Evolutionary conservation across 1,140 invertebrate genomes (phyloP).

Genomic region (Artemia franciscana): DNA sequence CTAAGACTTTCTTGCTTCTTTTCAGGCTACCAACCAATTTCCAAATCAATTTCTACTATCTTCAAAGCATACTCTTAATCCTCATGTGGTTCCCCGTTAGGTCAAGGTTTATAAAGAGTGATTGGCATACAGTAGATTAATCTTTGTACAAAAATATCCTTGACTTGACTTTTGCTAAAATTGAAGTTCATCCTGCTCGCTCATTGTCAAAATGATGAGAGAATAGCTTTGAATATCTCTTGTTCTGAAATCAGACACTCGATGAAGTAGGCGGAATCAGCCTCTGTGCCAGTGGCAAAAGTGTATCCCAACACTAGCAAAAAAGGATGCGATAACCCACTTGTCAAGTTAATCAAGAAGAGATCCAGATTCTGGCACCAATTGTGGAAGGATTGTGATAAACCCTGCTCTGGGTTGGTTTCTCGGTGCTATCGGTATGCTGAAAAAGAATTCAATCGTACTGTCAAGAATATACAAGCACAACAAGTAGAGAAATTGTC

Average conservation of each 20-base stretch:
- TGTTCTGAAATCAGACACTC: neutral
- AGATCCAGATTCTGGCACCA: neutral
- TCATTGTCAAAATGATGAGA: neutral
- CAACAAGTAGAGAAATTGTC: neutral
- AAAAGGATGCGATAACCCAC: neutral
- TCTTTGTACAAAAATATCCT: too few species aligned
- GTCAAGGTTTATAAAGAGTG: too few species aligned
- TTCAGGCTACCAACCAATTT: too few species aligned
- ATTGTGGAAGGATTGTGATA: neutral
- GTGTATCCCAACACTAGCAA: neutral
- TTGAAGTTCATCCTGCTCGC: neutral
- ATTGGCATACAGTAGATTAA: too few species aligned
- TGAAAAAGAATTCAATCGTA: neutral
- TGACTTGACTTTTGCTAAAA: too few species aligned
- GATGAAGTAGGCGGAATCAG: neutral
- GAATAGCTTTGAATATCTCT: neutral
- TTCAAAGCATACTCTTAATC: too few species aligned
- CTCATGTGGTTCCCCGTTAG: too few species aligned
- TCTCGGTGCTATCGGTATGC: neutral
- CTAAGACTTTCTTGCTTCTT: too few species aligned
- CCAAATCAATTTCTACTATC: too few species aligned
- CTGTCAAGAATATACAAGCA: neutral
- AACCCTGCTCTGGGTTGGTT: neutral
- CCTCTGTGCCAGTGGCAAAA: neutral
- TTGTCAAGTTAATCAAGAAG: neutral